Percentiles rank a stretch among this genome's conserved stretches.
These are phyloP conservation scores for Asbolus verrucosus DNA, from an alignment of 1,140 invertebrate species.

Conservation along the genomic window DNA sequence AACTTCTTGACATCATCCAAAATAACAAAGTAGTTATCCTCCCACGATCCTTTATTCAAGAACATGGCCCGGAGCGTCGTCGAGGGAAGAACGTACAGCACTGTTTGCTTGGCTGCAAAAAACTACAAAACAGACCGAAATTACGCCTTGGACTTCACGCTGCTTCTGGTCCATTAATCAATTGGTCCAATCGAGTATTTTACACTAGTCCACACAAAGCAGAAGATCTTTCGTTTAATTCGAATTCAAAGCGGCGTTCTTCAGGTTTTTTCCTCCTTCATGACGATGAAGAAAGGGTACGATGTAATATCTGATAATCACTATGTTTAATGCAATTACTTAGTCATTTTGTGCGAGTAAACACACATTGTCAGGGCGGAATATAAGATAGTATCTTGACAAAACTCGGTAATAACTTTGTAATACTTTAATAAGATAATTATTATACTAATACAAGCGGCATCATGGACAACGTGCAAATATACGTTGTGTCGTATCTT, in stretches of 20 bases:
- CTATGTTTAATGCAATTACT: slow-evolving; percentile 19
- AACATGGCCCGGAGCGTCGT: no score
- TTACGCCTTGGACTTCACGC: no score
- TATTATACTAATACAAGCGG: slow-evolving; percentile 30
- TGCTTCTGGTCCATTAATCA: no score
- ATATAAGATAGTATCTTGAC: slow-evolving; percentile 32
- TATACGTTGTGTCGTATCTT: slow-evolving; percentile 34
- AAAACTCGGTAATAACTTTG: slow-evolving; percentile 33
- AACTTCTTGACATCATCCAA: no score
- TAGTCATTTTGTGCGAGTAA: background rate
- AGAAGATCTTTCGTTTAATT: no score
- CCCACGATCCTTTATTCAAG: no score
- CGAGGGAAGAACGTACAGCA: no score
- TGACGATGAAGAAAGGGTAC: background rate
- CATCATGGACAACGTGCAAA: slow-evolving; percentile 31
- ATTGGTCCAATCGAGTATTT: no score
- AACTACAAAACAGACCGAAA: no score
- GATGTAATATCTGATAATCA: slow-evolving; percentile 4
- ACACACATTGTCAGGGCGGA: slow-evolving; percentile 5
- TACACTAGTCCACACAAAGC: no score
- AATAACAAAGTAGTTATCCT: no score
- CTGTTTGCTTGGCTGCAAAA: no score
- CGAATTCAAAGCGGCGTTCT: background rate
- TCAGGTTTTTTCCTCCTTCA: background rate
- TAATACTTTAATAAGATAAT: slow-evolving; percentile 36